A percentile compares a stretch with the other conserved stretches of the same genome.
Conservation (phyloP, 2,888 invertebrate genomes). For the Apotomis turbidana region DNA sequence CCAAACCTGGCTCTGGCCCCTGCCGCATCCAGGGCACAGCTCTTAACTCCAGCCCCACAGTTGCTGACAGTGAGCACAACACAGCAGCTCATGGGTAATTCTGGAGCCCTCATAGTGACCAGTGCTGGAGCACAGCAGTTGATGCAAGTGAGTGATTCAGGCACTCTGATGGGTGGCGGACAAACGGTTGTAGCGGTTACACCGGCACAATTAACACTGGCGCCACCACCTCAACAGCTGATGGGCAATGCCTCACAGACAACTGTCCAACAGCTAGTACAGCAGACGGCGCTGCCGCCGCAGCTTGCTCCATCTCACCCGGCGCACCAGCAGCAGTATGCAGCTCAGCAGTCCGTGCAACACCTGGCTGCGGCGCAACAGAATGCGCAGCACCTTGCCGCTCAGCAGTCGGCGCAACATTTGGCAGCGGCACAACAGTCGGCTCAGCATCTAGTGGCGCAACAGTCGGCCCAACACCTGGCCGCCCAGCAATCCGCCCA, state of each 20-base stretch:
- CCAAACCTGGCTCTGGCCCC: conserved; percentile 74
- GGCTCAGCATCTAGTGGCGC: conserved; percentile 47
- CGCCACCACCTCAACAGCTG: conserved; percentile 71
- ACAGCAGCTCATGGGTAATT: conserved; percentile 77
- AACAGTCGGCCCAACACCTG: conserved; percentile 71
- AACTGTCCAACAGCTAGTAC: conserved; percentile 76
- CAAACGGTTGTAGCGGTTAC: conserved; percentile 78
- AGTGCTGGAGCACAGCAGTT: conserved; percentile 80
- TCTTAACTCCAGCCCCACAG: conserved; percentile 77
- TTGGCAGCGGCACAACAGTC: conserved; percentile 49
- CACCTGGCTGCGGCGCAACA: conserved; percentile 53
- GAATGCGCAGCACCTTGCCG: conserved; percentile 54
- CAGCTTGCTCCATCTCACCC: conserved; percentile 56
- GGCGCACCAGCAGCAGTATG: conserved; percentile 53
- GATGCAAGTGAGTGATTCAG: conserved; percentile 81
- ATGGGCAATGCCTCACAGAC: conserved; percentile 73
- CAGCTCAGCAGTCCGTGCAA: conserved; percentile 56
- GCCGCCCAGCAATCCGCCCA: conserved; percentile 59
- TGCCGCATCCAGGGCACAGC: conserved; percentile 74
- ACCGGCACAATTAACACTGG: conserved; percentile 76
- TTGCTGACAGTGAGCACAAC: conserved; percentile 78
- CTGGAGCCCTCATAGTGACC: conserved; percentile 77
- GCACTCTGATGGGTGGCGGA: conserved; percentile 77
- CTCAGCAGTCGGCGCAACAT: conserved; percentile 65
- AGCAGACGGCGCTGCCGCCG: conserved; percentile 70